Percentiles rank a stretch among this genome's conserved stretches.
phyloP scores from a whole-genome alignment of 2,888 invertebrate genomes.

The Hartigia nigra region DNA sequence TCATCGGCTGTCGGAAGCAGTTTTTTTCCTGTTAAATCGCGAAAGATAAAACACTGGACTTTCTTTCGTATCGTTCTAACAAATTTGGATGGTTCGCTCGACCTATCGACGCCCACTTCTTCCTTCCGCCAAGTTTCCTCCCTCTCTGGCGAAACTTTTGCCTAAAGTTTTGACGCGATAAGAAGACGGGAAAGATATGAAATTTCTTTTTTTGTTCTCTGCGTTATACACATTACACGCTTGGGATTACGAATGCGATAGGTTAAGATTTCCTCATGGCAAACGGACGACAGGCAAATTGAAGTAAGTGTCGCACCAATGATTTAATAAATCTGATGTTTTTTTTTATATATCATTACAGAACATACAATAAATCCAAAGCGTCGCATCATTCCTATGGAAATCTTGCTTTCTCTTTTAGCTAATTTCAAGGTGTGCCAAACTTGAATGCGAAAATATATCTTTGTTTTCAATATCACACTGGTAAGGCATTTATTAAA shows the following conservation, averaged over 20 bases:
- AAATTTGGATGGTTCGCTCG: neutral
- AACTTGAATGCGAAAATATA: neutral
- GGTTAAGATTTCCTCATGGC: too few species aligned
- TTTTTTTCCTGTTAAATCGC: neutral
- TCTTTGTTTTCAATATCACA: neutral
- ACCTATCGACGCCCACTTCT: neutral
- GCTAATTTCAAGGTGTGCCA: neutral
- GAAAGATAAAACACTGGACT: neutral
- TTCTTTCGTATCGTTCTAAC: neutral
- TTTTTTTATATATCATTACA: neutral
- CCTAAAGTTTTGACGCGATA: neutral
- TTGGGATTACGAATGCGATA: neutral
- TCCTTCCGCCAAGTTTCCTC: neutral
- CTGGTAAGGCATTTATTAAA: neutral
- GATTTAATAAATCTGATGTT: neutral
- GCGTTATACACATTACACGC: neutral
- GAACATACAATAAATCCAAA: neutral
- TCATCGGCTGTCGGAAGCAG: neutral
- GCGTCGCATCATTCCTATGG: neutral
- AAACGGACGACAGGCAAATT: too few species aligned
- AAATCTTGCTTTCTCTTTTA: neutral
- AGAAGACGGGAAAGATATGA: neutral
- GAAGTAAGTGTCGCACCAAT: too few species aligned
- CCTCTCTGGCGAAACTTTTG: neutral
- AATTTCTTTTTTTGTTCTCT: neutral